phyloP scores from a whole-genome alignment of 2,888 invertebrate genomes.

The Nomada ferruginata region DNA sequence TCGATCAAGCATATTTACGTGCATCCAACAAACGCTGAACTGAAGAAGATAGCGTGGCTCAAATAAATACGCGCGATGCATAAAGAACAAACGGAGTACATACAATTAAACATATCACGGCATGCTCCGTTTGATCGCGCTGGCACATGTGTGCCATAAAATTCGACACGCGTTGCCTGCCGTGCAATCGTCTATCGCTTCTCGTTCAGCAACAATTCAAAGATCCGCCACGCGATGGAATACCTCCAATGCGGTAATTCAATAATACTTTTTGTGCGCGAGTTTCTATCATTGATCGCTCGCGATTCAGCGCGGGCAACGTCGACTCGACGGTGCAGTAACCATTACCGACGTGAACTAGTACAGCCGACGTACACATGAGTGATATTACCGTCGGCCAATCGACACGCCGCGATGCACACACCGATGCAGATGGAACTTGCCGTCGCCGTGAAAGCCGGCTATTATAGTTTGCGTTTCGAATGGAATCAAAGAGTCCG shows the following conservation, averaged over 20 bases:
- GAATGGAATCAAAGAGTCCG: constrained; percentile 45
- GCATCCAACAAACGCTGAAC: background rate
- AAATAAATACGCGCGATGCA: background rate
- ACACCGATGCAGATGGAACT: constrained; percentile 36
- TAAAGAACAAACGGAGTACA: background rate
- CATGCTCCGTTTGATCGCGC: background rate
- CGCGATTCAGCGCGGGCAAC: constrained; percentile 49
- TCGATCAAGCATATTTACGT: background rate
- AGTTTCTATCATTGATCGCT: constrained; percentile 38
- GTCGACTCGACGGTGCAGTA: constrained; percentile 48
- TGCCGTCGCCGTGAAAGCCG: constrained; percentile 38
- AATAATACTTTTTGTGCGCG: background rate
- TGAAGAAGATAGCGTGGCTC: background rate
- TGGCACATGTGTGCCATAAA: background rate
- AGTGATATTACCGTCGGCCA: constrained; percentile 69
- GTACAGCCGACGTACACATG: constrained; percentile 50
- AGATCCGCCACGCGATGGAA: background rate
- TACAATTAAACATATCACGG: background rate
- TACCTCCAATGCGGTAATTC: background rate
- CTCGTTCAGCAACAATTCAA: too few species aligned
- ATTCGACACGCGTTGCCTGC: background rate
- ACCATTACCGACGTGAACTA: constrained; percentile 65
- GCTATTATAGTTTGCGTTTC: constrained; percentile 36
- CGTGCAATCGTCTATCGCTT: too few species aligned
- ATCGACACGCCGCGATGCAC: constrained; percentile 47